Conservation (phyloP, 2,797 vertebrate species). For the Sebastes goodei region DNA sequence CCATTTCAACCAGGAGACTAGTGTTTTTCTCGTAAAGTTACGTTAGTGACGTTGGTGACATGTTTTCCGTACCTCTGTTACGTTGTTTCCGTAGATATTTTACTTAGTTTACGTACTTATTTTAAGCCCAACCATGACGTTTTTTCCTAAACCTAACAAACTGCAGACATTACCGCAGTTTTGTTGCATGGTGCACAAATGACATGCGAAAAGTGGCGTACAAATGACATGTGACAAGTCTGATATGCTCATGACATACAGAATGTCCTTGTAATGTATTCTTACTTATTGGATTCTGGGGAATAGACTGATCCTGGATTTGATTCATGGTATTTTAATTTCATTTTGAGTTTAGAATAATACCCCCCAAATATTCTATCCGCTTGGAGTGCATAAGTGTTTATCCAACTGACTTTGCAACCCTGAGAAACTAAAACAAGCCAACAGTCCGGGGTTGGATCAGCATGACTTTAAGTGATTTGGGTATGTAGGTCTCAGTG, state of each 20-base stretch:
- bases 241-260: background rate
- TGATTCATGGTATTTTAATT: constrained; percentile 1
- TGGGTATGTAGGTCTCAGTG: constrained; percentile 17
- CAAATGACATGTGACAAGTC: no score
- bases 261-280: background rate
- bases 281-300: background rate
- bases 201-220: no score
- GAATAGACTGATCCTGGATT: background rate
- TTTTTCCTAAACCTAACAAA: no score
- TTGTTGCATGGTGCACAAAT: no score
- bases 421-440: background rate
- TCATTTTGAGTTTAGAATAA: background rate
- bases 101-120: no score
- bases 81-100: no score
- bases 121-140: no score
- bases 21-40: no score
- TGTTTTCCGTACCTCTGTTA: no score
- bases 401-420: background rate
- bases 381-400: background rate
- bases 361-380: background rate
- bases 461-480: constrained; percentile 13
- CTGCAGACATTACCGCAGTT: no score
- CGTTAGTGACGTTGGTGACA: no score
- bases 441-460: background rate
- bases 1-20: no score